A percentile compares a stretch with the other conserved stretches of the same genome.
phyloP scores from a whole-genome alignment of 1,140 invertebrate genomes.

The Drosophila kikkawai region DNA sequence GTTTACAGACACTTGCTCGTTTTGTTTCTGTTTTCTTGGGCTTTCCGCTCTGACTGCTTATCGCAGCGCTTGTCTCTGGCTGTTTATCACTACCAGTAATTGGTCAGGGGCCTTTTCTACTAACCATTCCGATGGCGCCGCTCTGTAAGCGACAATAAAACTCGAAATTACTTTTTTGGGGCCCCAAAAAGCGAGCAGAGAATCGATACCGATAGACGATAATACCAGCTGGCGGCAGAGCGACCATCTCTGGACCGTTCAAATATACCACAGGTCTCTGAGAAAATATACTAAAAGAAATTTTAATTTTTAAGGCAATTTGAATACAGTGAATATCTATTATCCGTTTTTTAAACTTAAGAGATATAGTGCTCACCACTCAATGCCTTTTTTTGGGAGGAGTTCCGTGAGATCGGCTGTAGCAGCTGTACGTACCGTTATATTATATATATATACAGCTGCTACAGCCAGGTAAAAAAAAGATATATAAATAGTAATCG shows the following conservation, averaged over 20 bases:
- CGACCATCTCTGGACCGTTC: not conserved
- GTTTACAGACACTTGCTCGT: slow-evolving; percentile 30
- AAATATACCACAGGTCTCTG: slow-evolving; percentile 1
- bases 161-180: not conserved
- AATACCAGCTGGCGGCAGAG: slow-evolving; percentile 3
- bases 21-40: slow-evolving; percentile 15
- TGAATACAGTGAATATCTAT: too few relatives aligned
- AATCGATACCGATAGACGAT: slow-evolving; percentile 32
- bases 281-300: not conserved
- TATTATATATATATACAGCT: too few relatives aligned
- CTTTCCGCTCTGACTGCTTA: slow-evolving; percentile 21
- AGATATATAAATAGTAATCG: too few relatives aligned
- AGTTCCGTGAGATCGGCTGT: too few relatives aligned
- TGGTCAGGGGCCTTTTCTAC: slow-evolving; percentile 26
- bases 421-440: too few relatives aligned
- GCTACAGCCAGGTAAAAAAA: too few relatives aligned
- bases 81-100: slow-evolving; percentile 40
- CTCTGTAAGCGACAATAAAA: slow-evolving; percentile 12
- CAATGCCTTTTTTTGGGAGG: too few relatives aligned
- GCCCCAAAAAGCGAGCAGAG: slow-evolving; percentile 10
- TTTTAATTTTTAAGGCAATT: too few relatives aligned
- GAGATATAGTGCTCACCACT: too few relatives aligned
- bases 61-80: not conserved
- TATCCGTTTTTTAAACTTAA: too few relatives aligned
- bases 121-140: slow-evolving; percentile 59